Conservation (phyloP, 2,888 invertebrate species). For the Callosobruchus maculatus region DNA sequence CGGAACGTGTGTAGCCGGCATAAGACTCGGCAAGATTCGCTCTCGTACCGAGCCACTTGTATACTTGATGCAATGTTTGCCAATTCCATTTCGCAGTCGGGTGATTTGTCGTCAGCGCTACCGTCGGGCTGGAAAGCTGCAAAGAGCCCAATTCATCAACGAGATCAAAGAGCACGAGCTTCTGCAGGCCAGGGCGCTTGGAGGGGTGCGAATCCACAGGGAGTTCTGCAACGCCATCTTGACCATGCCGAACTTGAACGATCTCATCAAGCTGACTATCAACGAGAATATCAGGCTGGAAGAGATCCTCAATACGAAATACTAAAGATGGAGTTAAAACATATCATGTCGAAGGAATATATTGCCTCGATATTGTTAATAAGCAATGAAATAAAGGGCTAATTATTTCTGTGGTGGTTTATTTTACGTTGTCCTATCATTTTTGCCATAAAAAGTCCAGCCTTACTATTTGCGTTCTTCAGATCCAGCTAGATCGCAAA, state of each 20-base stretch:
- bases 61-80: background rate
- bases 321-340: conserved; percentile 1
- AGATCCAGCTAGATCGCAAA: no score
- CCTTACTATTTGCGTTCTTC: no score
- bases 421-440: no score
- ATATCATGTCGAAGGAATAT: no score
- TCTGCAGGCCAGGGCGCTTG: conserved; percentile 60
- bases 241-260: conserved; percentile 35
- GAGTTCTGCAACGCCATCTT: conserved; percentile 61
- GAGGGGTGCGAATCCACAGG: conserved; percentile 62
- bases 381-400: no score
- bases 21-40: no score
- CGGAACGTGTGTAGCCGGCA: no score
- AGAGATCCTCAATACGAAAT: conserved; percentile 28
- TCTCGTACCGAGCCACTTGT: no score
- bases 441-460: no score
- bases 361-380: no score
- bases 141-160: conserved; percentile 58
- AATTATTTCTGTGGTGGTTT: no score
- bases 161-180: conserved; percentile 61
- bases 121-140: conserved; percentile 52
- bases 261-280: conserved; percentile 36
- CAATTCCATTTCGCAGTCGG: conserved; percentile 50
- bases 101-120: conserved; percentile 64
- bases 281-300: conserved; percentile 39